These are phyloP conservation scores for Phlogophora meticulosa DNA, from an alignment of 2,888 invertebrate species.

Conservation along the genomic window DNA sequence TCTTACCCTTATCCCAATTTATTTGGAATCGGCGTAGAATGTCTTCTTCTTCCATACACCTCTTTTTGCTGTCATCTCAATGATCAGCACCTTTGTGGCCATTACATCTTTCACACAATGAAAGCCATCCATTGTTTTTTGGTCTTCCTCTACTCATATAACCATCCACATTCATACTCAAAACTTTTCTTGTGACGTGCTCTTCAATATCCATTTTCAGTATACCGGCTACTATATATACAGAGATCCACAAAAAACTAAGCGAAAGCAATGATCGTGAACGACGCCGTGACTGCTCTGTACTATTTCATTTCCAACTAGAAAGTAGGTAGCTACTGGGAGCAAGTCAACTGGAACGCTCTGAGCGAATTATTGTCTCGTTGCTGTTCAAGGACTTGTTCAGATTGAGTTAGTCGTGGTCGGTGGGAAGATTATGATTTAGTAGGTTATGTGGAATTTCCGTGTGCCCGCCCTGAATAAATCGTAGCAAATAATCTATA, in stretches of 20 bases:
- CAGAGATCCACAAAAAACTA: constrained; percentile 21
- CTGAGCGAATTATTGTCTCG: constrained; percentile 27
- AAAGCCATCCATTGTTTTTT: no score
- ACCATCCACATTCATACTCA: no score
- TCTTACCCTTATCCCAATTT: no score
- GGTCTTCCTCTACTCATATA: no score
- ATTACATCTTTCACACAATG: no score
- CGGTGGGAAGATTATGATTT: neutral
- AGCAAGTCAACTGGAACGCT: constrained; percentile 47
- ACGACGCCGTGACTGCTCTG: constrained; percentile 14
- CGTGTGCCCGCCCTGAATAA: neutral
- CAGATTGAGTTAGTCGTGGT: neutral
- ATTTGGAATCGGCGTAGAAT: no score
- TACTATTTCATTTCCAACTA: constrained; percentile 41
- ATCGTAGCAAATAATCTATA: no score
- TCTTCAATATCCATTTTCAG: neutral
- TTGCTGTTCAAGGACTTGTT: constrained; percentile 16
- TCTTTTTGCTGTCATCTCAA: no score
- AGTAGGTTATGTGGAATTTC: neutral
- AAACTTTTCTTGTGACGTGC: no score
- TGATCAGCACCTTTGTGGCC: no score
- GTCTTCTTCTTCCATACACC: no score
- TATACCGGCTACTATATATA: neutral
- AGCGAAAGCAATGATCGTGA: constrained; percentile 27
- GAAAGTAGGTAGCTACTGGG: constrained; percentile 21